Conservation (phyloP, 2,888 invertebrate species). For the Acrobasis consociella region DNA sequence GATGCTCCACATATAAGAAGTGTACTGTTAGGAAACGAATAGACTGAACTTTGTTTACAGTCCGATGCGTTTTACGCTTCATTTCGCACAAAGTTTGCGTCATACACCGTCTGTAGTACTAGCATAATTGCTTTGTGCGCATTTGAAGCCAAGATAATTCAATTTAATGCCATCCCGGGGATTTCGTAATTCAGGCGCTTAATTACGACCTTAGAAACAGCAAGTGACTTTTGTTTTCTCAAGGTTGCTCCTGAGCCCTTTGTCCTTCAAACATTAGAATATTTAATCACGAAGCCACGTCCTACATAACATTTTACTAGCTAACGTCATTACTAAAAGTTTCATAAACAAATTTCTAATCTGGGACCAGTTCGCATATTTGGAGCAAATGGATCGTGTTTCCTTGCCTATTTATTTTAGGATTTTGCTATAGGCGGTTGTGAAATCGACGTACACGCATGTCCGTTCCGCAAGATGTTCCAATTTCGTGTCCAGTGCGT, state of each 20-base stretch:
- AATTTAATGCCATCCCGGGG: neutral
- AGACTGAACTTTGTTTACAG: conserved; percentile 43
- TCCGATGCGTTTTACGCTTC: conserved; percentile 47
- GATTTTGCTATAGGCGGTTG: conserved; percentile 47
- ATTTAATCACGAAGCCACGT: neutral
- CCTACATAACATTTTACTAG: neutral
- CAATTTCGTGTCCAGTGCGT: conserved; percentile 42
- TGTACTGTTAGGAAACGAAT: conserved; percentile 41
- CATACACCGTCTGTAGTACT: conserved; percentile 22
- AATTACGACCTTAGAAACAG: conserved; percentile 10
- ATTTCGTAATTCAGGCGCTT: conserved; percentile 4
- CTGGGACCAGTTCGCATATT: conserved; percentile 29
- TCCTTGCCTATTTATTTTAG: conserved; percentile 49
- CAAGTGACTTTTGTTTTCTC: conserved; percentile 11
- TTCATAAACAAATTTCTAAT: conserved; percentile 22
- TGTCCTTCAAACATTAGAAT: conserved; percentile 4
- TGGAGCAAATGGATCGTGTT: conserved; percentile 43
- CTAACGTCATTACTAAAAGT: conserved; percentile 15
- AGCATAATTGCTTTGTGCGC: conserved; percentile 19
- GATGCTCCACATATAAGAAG: neutral
- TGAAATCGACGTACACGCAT: conserved; percentile 46
- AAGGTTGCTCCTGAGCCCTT: conserved; percentile 13
- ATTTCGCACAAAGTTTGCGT: conserved; percentile 31
- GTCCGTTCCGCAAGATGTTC: conserved; percentile 43
- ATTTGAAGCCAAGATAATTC: conserved; percentile 15